phyloP scores from a whole-genome alignment of 2,888 invertebrate genomes.

The Phorcus lineatus region DNA sequence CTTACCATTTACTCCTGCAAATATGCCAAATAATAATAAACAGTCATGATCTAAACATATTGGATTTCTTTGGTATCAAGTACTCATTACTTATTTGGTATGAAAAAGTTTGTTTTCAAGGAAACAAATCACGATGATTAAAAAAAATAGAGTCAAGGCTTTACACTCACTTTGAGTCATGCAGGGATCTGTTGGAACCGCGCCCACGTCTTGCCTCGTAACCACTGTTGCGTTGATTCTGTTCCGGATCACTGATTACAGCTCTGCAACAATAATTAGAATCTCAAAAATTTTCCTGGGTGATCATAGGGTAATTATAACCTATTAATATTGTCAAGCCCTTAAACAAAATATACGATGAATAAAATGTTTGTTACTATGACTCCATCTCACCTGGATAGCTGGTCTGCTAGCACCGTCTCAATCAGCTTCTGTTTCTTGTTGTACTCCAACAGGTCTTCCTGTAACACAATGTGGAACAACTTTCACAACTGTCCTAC shows the following conservation, averaged over 20 bases:
- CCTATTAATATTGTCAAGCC: too few species aligned
- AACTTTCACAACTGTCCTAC: background rate
- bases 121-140: too few species aligned
- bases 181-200: constrained; percentile 67
- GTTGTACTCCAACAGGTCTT: constrained; percentile 67
- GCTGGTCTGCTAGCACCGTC: constrained; percentile 74
- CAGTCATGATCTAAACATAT: too few species aligned
- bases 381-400: constrained; percentile 63
- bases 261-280: constrained; percentile 51
- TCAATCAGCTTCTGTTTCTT: constrained; percentile 72
- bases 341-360: too few species aligned
- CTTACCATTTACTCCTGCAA: too few species aligned
- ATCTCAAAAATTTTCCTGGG: too few species aligned
- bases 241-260: constrained; percentile 73
- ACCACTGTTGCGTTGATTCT: constrained; percentile 52
- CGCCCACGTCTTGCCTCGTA: constrained; percentile 53
- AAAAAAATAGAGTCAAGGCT: background rate
- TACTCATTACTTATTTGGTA: too few species aligned
- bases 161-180: constrained; percentile 68
- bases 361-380: too few species aligned
- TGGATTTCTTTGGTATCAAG: too few species aligned
- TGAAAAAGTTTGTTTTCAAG: too few species aligned
- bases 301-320: too few species aligned
- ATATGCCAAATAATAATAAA: too few species aligned
- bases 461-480: constrained; percentile 47